Evolutionary conservation across 2,888 invertebrate species (phyloP).

Genomic region (Pantelozetes paolii): DNA sequence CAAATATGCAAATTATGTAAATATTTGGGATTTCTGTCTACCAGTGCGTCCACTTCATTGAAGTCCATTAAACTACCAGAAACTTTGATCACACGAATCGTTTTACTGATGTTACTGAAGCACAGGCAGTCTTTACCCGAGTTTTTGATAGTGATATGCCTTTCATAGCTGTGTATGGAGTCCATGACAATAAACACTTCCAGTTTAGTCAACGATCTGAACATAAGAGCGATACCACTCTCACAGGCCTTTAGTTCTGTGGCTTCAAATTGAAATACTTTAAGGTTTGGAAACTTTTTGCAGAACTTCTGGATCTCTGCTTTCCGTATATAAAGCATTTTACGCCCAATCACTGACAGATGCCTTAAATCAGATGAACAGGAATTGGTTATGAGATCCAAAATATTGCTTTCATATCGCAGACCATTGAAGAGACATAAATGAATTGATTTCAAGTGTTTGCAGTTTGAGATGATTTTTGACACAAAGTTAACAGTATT

Average conservation of each 20-base stretch:
- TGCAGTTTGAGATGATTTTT: background rate
- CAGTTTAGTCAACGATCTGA: background rate
- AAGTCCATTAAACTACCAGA: background rate
- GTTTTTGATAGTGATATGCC: background rate
- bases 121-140: background rate
- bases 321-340: background rate
- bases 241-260: background rate
- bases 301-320: background rate
- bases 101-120: background rate
- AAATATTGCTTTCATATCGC: background rate
- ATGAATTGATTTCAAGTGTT: background rate
- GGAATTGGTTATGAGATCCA: background rate
- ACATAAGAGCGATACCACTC: background rate
- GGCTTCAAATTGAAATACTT: conserved; percentile 1
- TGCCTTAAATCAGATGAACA: background rate
- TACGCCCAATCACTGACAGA: background rate
- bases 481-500: background rate
- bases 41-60: background rate
- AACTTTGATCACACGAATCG: background rate
- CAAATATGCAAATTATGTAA: conserved; percentile 5
- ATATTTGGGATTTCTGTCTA: background rate
- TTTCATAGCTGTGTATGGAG: conserved; percentile 5
- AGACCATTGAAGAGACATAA: background rate
- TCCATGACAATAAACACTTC: conserved; percentile 16
- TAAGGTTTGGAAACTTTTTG: background rate